These are phyloP conservation scores for Lacerta bilineata DNA, from an alignment of 2,797 vertebrate genomes.

Conservation along the genomic window DNA sequence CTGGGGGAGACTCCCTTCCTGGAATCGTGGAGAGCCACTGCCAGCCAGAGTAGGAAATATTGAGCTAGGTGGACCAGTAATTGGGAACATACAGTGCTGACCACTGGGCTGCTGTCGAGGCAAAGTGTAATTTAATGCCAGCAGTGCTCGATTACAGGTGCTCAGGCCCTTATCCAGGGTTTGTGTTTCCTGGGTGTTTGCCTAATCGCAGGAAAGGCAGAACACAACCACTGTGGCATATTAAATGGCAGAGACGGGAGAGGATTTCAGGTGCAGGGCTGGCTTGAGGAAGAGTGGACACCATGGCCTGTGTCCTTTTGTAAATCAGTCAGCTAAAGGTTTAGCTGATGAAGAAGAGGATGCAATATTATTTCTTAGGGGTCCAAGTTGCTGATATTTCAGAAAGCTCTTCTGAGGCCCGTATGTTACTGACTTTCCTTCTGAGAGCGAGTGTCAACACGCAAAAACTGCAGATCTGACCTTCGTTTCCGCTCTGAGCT, in stretches of 20 bases:
- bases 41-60: no score
- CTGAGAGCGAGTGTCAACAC: neutral
- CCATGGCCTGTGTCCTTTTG: neutral
- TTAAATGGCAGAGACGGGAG: neutral
- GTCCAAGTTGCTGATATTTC: neutral
- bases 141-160: no score
- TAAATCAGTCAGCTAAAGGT: neutral
- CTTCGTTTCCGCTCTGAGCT: neutral
- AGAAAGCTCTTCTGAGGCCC: neutral
- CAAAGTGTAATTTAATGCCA: no score
- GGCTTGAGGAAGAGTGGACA: neutral
- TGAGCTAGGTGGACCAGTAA: no score
- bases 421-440: neutral
- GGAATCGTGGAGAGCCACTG: no score
- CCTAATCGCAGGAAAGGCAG: neutral
- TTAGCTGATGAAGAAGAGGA: neutral
- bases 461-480: neutral
- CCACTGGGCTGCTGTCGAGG: no score
- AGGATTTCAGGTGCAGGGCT: neutral
- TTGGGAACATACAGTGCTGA: no score
- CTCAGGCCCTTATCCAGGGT: no score
- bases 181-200: no score
- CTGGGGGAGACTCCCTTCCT: no score
- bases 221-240: no score
- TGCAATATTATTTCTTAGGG: neutral